Base-by-base conservation (phyloP, 2,113 vertebrate genomes). In the Aegotheles bennettii region DNA sequence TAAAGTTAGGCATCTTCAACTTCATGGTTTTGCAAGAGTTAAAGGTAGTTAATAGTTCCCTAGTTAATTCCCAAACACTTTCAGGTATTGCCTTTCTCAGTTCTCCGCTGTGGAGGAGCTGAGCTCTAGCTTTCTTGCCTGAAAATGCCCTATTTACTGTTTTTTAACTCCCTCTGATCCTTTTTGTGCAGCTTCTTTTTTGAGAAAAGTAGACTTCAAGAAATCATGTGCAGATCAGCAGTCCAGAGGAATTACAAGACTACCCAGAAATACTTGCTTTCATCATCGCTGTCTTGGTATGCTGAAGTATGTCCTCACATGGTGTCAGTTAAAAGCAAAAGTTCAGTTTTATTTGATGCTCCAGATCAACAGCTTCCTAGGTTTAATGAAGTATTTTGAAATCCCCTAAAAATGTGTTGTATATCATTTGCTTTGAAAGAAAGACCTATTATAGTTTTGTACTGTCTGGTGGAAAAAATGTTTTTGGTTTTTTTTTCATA, bases 361-460 rank as follows among this genome's bases (percentile, higher is more conserved):
- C 15, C 48, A 60, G 29, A 71, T 60, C 74, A 80, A 38, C 14
- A 71, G 3, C 65, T 90, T 73, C 42, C 40, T 31, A 70, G 42
- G 9, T 80, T 93, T 88, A 83, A 86, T 38, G 25, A 92, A 90
- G 19, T 53, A 63, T 73, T 94, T 91, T 83, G 53, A 94, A 85
- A 61, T 76, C 33, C 33, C 43, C 57, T 70, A 75, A 76, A 93
- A 90, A 60, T 57, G 10, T 65, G 9, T 79, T 79, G 14, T 51
- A 13, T 45, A 43, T 16, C 25, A 24, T 85, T 90, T 90, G n/a
- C 24, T 80, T 76, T 59, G 51, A 80, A 86, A 29, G 29, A 74
- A 91, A 59, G 35, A 71, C 61, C 54, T 84, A 40, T 86, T 77
- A 43, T 2, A 36, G 33, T 65, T 78, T 63, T 76, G 19, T 40